Conservation (phyloP, 2,113 vertebrate genomes). For the Barnardius zonarius region DNA sequence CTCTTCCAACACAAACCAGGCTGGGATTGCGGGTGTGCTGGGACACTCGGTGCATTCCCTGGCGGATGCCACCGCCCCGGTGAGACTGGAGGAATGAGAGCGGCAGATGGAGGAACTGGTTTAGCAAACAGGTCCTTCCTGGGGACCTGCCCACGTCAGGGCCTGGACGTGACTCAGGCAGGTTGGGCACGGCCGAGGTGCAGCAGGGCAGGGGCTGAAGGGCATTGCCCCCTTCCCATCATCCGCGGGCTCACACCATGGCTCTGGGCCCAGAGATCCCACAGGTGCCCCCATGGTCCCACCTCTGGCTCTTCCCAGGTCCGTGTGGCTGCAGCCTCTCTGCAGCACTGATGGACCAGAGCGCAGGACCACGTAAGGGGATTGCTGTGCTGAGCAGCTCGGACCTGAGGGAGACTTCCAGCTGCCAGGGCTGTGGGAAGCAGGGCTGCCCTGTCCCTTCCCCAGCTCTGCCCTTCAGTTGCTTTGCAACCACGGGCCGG, state of each 20-base stretch:
- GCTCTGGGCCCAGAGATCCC: background rate
- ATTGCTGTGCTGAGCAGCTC: fast-evolving
- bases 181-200: background rate
- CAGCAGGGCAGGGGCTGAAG: background rate
- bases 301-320: background rate
- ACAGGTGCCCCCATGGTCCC: fast-evolving
- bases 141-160: background rate
- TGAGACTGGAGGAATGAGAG: background rate
- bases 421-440: background rate
- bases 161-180: background rate
- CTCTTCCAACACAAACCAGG: background rate
- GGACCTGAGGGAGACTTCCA: fast-evolving
- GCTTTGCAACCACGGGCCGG: background rate
- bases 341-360: fast-evolving
- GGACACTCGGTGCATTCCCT: background rate
- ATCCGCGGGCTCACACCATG: fast-evolving
- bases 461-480: background rate
- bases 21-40: background rate
- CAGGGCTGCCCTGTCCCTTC: background rate
- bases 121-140: background rate
- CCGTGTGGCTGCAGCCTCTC: background rate
- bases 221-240: background rate
- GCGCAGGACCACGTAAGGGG: fast-evolving
- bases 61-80: background rate
- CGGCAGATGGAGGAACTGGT: background rate